These are phyloP conservation scores for Otolemur crassicaudatus DNA, from an alignment of 2,797 vertebrate genomes.

Conservation along the genomic window DNA sequence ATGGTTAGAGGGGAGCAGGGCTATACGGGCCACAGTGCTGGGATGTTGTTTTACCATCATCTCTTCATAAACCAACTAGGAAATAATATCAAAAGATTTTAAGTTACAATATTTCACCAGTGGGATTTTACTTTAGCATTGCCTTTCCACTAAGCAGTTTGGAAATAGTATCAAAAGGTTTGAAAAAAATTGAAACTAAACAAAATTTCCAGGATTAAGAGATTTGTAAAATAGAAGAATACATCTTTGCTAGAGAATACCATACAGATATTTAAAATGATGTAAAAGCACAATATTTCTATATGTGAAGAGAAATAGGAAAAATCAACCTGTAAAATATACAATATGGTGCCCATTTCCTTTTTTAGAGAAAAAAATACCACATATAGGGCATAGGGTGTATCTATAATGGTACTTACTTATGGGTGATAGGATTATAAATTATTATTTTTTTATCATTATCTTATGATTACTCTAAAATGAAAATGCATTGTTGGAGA, in stretches of 20 bases:
- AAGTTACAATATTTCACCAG: background rate
- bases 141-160: background rate
- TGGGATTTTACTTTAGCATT: background rate
- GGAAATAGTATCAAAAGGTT: background rate
- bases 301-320: background rate
- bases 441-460: background rate
- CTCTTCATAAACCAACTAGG: background rate
- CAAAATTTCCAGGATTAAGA: background rate
- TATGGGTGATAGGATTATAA: background rate
- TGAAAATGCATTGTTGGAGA: background rate
- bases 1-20: background rate
- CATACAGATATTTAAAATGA: background rate
- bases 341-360: background rate
- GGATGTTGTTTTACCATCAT: background rate
- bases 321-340: background rate
- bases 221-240: constrained; percentile 5
- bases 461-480: background rate
- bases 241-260: background rate
- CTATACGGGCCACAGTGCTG: background rate
- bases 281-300: background rate
- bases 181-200: background rate
- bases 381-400: background rate
- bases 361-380: background rate
- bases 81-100: background rate
- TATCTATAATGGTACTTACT: background rate